Evolutionary conservation across 2,113 vertebrate genomes (phyloP).

Genomic region (Lasiurus borealis): DNA sequence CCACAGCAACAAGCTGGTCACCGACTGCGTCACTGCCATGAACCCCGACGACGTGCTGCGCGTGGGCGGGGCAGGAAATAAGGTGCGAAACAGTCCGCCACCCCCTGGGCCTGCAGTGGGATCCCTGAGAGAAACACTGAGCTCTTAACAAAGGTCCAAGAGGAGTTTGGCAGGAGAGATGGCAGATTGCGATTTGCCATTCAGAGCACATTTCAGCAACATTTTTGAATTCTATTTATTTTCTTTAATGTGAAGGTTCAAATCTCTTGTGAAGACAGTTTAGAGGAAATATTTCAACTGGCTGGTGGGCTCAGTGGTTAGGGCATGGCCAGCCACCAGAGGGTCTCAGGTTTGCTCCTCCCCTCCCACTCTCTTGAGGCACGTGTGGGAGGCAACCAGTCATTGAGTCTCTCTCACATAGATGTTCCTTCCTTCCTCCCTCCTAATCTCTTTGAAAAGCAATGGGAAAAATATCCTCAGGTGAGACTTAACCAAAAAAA

Average conservation of each 20-base stretch:
- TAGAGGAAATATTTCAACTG: neutral
- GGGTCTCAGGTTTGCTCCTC: no score
- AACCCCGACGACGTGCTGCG: slow-evolving; percentile 93
- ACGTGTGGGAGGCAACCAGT: no score
- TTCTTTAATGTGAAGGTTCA: neutral
- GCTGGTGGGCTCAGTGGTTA: no score
- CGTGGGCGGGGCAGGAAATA: slow-evolving; percentile 98
- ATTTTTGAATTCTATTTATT: neutral
- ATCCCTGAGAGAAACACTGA: neutral
- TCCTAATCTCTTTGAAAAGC: no score
- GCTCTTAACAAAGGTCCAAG: neutral
- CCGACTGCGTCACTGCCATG: slow-evolving; percentile 93
- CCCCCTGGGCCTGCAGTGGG: neutral
- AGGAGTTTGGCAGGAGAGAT: neutral
- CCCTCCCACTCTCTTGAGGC: no score
- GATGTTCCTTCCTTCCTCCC: no score
- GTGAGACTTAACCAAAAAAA: no score
- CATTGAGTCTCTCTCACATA: no score
- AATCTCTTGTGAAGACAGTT: neutral
- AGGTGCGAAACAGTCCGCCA: slow-evolving; percentile 86
- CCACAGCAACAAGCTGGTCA: slow-evolving; percentile 95
- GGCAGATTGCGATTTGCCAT: neutral
- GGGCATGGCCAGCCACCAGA: no score
- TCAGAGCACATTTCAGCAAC: neutral
- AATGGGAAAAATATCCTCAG: no score